Evolutionary conservation across 2,888 invertebrate genomes (phyloP), one percentile per base, ranked within the genome.

Genomic region (Cyclophora punctaria): DNA sequence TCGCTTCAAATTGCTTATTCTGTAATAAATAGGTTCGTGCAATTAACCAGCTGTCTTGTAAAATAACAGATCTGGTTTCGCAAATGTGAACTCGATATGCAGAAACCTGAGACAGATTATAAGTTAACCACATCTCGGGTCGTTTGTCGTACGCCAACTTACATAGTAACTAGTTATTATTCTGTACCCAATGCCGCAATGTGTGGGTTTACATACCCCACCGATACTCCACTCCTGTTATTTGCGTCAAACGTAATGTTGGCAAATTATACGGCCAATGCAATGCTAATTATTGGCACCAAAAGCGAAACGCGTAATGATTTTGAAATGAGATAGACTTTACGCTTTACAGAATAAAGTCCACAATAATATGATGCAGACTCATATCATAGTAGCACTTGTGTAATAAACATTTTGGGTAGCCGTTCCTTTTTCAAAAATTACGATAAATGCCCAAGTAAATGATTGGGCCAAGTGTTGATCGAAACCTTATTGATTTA

Each of bases 31-130:
- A 64, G 57, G 51, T 55, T 50, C 50, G 59, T 55, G 60, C 65
- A 69, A 75, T 71, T 73, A 68, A 72, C 64, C 71, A 71, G 63
- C 67, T 71, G 71, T 66, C 71, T 64, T 60, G 64, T 63, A 68
- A 64, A 66, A 68, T 58, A 57, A 62, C 64, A 67, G 69, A 71
- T 70, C 66, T 66, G 66, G 73, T 77, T 73, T 71, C 70, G 69
- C 71, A 74, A 79, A 68, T 62, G 64, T 63, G 67, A 73, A 77
- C 74, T 73, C 71, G 80, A 82, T 80, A 80, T 74, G 71, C 73
- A 71, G 79, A 78, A 83, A 83, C 77, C 66, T 64, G 82, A 81
- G 76, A 71, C 69, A 67, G 75, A 76, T 80, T 78, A 81, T 80
- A 75, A 74, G 70, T 76, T 75, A 60, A 63, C 68, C 68, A 67